Percentiles rank a stretch among this genome's conserved stretches.
These are phyloP conservation scores for Lysiphlebus fabarum DNA, from an alignment of 1,140 invertebrate species.

Conservation along the genomic window DNA sequence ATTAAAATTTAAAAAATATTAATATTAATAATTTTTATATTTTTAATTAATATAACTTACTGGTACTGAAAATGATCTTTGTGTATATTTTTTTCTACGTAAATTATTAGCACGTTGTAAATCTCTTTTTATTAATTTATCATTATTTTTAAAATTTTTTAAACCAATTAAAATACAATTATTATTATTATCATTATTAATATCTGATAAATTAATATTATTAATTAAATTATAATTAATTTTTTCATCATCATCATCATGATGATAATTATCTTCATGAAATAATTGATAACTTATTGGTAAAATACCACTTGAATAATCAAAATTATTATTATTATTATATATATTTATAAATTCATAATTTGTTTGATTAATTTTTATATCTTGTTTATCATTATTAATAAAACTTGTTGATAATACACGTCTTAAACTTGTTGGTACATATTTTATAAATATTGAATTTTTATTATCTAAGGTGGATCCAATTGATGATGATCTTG, in stretches of 20 bases:
- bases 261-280: slow-evolving; percentile 3
- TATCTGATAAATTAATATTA: slow-evolving; percentile 5
- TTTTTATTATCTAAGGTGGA: slow-evolving; percentile 14
- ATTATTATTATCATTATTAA: slow-evolving; percentile 2
- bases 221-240: slow-evolving; percentile 5
- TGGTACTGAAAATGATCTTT: slow-evolving; percentile 49
- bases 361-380: not conserved
- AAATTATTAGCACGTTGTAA: slow-evolving; percentile 46
- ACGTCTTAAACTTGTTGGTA: slow-evolving; percentile 12
- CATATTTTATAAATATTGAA: slow-evolving; percentile 20
- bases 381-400: not conserved
- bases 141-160: slow-evolving; percentile 35
- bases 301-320: slow-evolving; percentile 17
- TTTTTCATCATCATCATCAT: slow-evolving; percentile 5
- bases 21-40: not conserved
- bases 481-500: slow-evolving; percentile 18
- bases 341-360: not conserved
- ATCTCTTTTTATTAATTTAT: slow-evolving; percentile 47
- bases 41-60: slow-evolving; percentile 37
- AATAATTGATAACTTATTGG: slow-evolving; percentile 21
- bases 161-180: slow-evolving; percentile 46
- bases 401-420: slow-evolving; percentile 7
- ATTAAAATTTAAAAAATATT: no score
- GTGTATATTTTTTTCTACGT: slow-evolving; percentile 43
- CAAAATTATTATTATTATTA: slow-evolving; percentile 11